Evolutionary conservation across 2,888 invertebrate genomes (phyloP), one percentile per base, ranked within the genome.

Genomic region (Dryococelus australis): DNA sequence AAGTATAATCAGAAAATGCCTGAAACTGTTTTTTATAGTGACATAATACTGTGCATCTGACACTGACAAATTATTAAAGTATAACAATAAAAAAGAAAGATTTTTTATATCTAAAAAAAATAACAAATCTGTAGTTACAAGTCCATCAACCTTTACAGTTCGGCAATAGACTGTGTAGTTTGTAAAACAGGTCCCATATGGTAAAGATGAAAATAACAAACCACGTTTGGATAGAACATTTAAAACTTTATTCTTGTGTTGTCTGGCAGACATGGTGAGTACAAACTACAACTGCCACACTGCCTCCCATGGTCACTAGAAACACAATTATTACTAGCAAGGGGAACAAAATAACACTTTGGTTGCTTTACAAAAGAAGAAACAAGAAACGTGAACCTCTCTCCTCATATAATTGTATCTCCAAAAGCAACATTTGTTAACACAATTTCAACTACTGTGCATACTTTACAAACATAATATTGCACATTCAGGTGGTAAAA

Each of bases 401-500:
- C 53, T 87, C 89, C 88, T 88, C 89, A 89, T 88, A 88, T 88
- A 88, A 86, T 81, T 86, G 87, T 87, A 65, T 65, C 65, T 65
- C 65, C 16, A 65, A 65, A 65, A 65, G 87, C 87, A 89, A 88
- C 86, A 87, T 86, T 87, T 85, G 86, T 43, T 84, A 87, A 86
- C 87, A 88, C 84, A 86, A 83, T 79, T 79, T 86, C 65, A 5
- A 65, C 84, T 84, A 84, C 80, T 86, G 83, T 79, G 35, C 86
- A 79, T 88, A 85, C 27, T 65, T 86, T 79, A 27, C 51, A 87
- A 89, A 89, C 87, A 88, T 88, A 89, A 89, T 89, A 89, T 89
- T 89, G 89, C 89, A 89, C 89, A 87, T 89, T 88, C 78, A 89
- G 89, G 87, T 87, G 87, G 87, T 89, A 88, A 81, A 89, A 88